Percentiles rank a stretch among this genome's conserved stretches.
Evolutionary conservation across 1,140 invertebrate genomes (phyloP).

Genomic region (Atta cephalotes): DNA sequence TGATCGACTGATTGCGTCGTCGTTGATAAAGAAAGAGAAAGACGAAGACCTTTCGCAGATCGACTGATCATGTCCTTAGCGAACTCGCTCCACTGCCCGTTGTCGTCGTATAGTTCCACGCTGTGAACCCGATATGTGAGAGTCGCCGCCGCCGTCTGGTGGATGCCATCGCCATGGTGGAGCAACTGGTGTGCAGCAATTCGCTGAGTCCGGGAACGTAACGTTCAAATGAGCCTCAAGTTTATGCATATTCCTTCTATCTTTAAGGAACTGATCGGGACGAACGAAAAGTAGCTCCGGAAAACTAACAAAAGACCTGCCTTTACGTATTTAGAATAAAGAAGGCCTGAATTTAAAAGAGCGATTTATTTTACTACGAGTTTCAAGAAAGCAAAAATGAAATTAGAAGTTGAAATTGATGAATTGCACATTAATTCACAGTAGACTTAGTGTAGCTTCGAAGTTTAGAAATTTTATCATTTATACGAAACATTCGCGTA

Average conservation of each 20-base stretch:
- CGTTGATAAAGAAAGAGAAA: conserved; percentile 15
- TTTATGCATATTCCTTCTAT: conserved; percentile 16
- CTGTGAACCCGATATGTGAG: conserved; percentile 49
- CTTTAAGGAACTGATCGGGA: neutral
- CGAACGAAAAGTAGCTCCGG: neutral
- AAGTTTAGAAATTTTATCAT: neutral
- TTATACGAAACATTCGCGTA: neutral
- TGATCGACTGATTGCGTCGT: conserved; percentile 16
- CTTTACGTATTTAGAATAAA: neutral
- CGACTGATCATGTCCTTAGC: conserved; percentile 63
- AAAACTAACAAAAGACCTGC: neutral
- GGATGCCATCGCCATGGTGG: conserved; percentile 73
- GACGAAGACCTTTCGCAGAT: conserved; percentile 8
- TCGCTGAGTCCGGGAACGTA: conserved; percentile 78
- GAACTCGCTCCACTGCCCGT: conserved; percentile 24
- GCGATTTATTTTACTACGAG: conserved; percentile 15
- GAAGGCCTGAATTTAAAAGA: neutral
- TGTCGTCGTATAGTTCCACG: conserved; percentile 37
- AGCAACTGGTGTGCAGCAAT: conserved; percentile 77
- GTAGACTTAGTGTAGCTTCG: neutral
- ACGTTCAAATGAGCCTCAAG: neutral
- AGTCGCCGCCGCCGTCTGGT: conserved; percentile 24
- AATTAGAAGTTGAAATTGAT: neutral
- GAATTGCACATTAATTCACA: neutral
- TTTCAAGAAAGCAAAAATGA: neutral